A percentile compares a stretch with the other conserved stretches of the same genome.
These are phyloP conservation scores for Sebastes fasciatus DNA, from an alignment of 2,113 vertebrate genomes.

Conservation along the genomic window DNA sequence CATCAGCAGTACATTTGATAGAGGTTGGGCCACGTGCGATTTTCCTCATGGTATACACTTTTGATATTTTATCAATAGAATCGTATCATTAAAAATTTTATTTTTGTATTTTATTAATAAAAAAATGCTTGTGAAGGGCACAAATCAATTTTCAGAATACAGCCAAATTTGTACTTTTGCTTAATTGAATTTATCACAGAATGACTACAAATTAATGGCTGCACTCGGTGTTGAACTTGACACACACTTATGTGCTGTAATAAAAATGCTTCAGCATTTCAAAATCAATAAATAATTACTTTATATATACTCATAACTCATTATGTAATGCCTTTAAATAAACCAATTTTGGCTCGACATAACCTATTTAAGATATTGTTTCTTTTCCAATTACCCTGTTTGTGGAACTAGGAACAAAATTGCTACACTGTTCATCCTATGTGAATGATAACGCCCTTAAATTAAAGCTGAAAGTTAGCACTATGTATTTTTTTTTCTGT, in stretches of 20 bases:
- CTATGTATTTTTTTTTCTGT: not conserved
- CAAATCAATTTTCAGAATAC: not conserved
- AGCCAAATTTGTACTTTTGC: not conserved
- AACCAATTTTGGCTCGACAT: not conserved
- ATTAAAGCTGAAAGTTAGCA: not conserved
- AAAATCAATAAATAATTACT: too few species aligned
- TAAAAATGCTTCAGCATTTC: not conserved
- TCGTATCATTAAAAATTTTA: not conserved
- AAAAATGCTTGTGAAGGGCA: not conserved
- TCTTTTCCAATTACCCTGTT: too few species aligned
- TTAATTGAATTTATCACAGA: not conserved
- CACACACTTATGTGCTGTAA: not conserved
- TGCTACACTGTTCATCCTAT: not conserved
- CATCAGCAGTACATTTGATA: constrained; percentile 20
- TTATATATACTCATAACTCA: too few species aligned
- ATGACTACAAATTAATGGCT: not conserved
- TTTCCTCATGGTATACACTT: not conserved
- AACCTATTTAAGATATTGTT: not conserved
- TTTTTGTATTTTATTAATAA: not conserved
- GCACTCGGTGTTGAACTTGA: not conserved
- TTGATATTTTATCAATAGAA: not conserved
- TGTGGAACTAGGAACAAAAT: not conserved
- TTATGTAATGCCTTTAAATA: too few species aligned
- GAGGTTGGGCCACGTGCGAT: not conserved
- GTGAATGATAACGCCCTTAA: not conserved